These are phyloP conservation scores for Pseudococcus longispinus DNA, from an alignment of 2,888 invertebrate species.

Conservation along the genomic window DNA sequence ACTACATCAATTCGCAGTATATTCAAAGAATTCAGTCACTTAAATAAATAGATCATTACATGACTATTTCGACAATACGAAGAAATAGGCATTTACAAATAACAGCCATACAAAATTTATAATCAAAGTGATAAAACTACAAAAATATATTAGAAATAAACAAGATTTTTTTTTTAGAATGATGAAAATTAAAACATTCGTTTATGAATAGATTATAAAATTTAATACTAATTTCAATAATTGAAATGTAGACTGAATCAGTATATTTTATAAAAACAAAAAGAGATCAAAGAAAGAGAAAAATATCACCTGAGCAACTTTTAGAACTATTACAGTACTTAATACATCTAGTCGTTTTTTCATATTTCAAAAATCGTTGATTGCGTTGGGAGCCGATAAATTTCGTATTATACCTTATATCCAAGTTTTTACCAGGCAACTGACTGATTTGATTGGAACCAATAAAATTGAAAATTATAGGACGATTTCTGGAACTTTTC, in stretches of 20 bases:
- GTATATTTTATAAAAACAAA: not conserved
- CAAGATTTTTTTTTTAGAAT: not conserved
- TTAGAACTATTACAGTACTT: slow-evolving; percentile 30
- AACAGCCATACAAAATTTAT: too few species aligned
- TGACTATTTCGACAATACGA: too few species aligned
- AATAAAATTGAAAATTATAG: slow-evolving; percentile 48
- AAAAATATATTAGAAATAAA: too few species aligned
- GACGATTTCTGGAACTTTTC: not conserved
- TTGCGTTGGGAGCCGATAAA: not conserved
- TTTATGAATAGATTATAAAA: not conserved
- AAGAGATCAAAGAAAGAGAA: slow-evolving; percentile 44
- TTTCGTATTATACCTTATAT: slow-evolving; percentile 33
- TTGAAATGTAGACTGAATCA: not conserved
- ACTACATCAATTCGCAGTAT: too few species aligned
- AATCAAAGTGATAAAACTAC: too few species aligned
- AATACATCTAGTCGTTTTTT: slow-evolving; percentile 40
- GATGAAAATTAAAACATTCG: not conserved
- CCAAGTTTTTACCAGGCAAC: not conserved
- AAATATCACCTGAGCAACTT: slow-evolving; percentile 38
- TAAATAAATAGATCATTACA: not conserved
- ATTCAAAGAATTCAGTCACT: not conserved
- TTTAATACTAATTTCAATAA: not conserved
- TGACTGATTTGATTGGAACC: slow-evolving; percentile 39
- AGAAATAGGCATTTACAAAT: not conserved
- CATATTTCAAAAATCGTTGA: slow-evolving; percentile 32